A percentile compares a stretch with the other conserved stretches of the same genome.
These are phyloP conservation scores for Pachydiplax longipennis DNA, from an alignment of 2,888 invertebrate species.

Conservation along the genomic window DNA sequence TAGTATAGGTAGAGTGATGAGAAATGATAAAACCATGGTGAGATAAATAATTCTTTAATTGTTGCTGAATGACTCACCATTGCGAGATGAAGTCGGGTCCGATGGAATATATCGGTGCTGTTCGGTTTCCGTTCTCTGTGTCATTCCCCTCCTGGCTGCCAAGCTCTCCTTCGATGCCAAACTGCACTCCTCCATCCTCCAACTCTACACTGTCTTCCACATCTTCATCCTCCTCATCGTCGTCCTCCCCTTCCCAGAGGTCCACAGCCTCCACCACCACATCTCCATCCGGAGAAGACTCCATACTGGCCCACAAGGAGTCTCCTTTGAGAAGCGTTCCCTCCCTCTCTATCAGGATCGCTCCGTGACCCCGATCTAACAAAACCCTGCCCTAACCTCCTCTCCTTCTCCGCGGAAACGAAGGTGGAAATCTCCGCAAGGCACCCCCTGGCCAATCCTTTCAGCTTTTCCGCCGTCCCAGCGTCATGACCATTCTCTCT, in stretches of 20 bases:
- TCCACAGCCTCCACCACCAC: constrained; percentile 38
- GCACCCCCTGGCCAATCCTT: neutral
- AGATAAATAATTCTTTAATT: too few relatives aligned
- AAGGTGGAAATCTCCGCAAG: neutral
- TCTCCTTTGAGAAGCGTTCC: neutral
- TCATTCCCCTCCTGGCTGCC: constrained; percentile 58
- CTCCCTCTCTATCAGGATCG: neutral
- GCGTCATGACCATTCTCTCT: constrained; percentile 1
- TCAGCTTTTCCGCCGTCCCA: constrained; percentile 32
- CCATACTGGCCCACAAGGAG: neutral
- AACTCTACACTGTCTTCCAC: constrained; percentile 11
- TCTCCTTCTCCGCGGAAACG: neutral
- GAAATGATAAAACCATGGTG: too few relatives aligned
- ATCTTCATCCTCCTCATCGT: constrained; percentile 2
- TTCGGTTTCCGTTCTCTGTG: constrained; percentile 68
- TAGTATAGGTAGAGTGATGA: too few relatives aligned
- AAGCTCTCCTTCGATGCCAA: constrained; percentile 55
- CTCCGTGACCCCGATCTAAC: neutral
- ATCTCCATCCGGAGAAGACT: constrained; percentile 10
- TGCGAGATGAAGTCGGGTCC: constrained; percentile 79
- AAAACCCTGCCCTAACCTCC: neutral
- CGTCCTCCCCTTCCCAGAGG: constrained; percentile 13
- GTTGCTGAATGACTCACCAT: constrained; percentile 67
- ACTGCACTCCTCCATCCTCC: constrained; percentile 38
- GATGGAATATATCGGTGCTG: constrained; percentile 77